Conservation (phyloP, 2,797 vertebrate genomes). For the Hippocampus kuda region DNA sequence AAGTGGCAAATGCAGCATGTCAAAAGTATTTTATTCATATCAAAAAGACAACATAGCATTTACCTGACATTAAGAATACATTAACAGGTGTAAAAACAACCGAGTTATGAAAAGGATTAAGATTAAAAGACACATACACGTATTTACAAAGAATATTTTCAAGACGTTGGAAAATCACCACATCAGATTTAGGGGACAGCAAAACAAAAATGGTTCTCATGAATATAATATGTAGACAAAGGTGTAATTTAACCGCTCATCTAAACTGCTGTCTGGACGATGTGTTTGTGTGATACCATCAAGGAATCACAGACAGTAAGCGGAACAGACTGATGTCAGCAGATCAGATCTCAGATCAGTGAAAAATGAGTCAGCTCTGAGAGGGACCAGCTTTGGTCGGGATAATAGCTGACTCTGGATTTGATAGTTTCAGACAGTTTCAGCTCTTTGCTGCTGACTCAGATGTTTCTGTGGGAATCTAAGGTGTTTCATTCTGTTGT, state of each 20-base stretch:
- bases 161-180: constrained; percentile 19
- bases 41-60: constrained; percentile 46
- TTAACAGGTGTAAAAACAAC: constrained; percentile 32
- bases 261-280: constrained; percentile 48
- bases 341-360: constrained; percentile 52
- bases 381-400: constrained; percentile 33
- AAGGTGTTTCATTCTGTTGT: constrained; percentile 43
- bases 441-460: constrained; percentile 52
- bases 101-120: constrained; percentile 44
- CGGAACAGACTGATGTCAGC: constrained; percentile 62
- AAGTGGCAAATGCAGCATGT: constrained; percentile 4
- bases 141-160: constrained; percentile 44
- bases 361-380: constrained; percentile 63
- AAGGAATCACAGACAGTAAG: constrained; percentile 43
- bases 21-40: constrained; percentile 58
- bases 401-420: constrained; percentile 52
- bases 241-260: constrained; percentile 39
- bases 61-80: constrained; percentile 41
- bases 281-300: constrained; percentile 43
- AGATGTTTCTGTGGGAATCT: constrained; percentile 70
- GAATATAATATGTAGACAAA: constrained; percentile 21
- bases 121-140: constrained; percentile 38
- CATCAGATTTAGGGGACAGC: constrained; percentile 4
- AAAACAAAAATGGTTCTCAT: constrained; percentile 7
- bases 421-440: constrained; percentile 47